phyloP scores from a whole-genome alignment of 2,113 vertebrate genomes.

The Rhagologus leucostigma region DNA sequence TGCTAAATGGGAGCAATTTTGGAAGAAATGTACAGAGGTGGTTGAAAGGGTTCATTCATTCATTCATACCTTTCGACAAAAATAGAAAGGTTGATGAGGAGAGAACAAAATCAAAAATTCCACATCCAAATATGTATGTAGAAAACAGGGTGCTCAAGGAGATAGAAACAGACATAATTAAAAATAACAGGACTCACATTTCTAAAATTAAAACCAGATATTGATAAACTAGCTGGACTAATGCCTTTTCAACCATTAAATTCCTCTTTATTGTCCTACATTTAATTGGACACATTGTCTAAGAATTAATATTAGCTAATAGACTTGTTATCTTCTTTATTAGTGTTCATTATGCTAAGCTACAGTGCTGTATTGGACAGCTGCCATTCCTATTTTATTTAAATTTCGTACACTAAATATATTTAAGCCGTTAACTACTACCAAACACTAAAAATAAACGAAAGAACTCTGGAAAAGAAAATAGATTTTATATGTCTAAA shows the following conservation, averaged over 20 bases:
- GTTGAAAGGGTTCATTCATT: background rate
- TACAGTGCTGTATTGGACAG: background rate
- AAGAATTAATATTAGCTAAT: conserved; percentile 17
- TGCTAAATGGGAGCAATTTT: background rate
- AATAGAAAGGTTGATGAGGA: background rate
- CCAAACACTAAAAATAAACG: background rate
- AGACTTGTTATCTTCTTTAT: conserved; percentile 34
- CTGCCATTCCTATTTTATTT: conserved; percentile 18
- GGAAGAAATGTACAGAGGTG: background rate
- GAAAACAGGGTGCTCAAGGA: background rate
- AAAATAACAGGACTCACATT: background rate
- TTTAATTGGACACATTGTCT: background rate
- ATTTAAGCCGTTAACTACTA: background rate
- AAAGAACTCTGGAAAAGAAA: background rate
- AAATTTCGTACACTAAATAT: background rate
- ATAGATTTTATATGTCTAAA: background rate
- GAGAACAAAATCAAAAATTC: background rate
- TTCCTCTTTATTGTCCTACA: background rate
- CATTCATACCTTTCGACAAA: background rate
- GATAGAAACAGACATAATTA: background rate
- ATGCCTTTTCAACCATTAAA: background rate
- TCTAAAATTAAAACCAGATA: background rate
- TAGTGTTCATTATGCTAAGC: background rate
- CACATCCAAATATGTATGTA: background rate
- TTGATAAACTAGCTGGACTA: background rate